These are phyloP conservation scores for Aspidapion aeneum DNA, from an alignment of 2,888 invertebrate genomes.

Conservation along the genomic window DNA sequence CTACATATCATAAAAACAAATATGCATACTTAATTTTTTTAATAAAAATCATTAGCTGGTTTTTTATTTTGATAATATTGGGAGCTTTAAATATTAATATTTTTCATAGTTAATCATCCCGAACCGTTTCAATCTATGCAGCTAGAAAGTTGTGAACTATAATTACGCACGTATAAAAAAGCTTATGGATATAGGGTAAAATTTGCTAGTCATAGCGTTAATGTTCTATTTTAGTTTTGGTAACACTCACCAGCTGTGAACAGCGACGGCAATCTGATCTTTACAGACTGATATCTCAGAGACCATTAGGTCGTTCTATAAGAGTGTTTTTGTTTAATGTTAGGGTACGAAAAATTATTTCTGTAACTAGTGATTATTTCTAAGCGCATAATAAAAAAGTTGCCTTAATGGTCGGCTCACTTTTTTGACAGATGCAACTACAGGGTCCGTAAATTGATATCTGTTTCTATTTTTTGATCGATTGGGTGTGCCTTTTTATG, in stretches of 20 bases:
- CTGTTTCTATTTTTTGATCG: neutral
- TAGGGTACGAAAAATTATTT: neutral
- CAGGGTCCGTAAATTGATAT: neutral
- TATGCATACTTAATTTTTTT: too few relatives aligned
- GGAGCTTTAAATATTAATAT: too few relatives aligned
- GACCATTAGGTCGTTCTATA: neutral
- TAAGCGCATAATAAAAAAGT: conserved; percentile 20
- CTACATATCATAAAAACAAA: too few relatives aligned
- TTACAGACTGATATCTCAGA: neutral
- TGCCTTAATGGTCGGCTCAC: conserved; percentile 18
- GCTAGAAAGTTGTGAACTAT: conserved; percentile 8
- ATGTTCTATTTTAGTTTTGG: conserved; percentile 45
- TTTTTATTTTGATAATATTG: too few relatives aligned
- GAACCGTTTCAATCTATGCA: neutral
- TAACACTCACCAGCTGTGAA: conserved; percentile 39
- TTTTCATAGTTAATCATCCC: neutral
- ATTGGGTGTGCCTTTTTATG: neutral
- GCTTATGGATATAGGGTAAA: conserved; percentile 20
- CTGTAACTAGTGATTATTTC: conserved; percentile 24
- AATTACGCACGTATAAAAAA: conserved; percentile 23
- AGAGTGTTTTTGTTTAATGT: neutral
- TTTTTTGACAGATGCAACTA: conserved; percentile 20
- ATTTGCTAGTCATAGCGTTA: conserved; percentile 42
- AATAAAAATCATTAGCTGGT: too few relatives aligned
- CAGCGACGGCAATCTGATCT: neutral